Evolutionary conservation across 2,797 vertebrate species (phyloP).

Genomic region (Urosaurus nigricauda): DNA sequence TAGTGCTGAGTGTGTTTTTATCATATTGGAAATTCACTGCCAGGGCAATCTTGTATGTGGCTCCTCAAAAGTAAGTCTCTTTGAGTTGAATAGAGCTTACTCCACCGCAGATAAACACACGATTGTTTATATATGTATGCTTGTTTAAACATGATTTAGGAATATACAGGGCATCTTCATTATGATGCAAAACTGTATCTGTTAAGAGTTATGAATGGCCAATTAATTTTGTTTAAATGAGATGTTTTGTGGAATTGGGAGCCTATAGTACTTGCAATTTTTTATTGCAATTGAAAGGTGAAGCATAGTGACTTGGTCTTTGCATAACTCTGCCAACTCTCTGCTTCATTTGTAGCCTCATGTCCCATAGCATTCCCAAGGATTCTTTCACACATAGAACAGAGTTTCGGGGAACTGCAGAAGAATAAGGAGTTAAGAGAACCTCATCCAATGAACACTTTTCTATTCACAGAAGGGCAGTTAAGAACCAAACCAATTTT

Average conservation of each 20-base stretch:
- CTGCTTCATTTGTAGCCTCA: not conserved
- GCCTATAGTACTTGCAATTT: not conserved
- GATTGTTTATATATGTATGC: no score
- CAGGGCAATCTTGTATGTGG: not conserved
- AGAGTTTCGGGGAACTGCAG: not conserved
- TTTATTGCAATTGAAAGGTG: not conserved
- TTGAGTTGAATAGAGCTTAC: not conserved
- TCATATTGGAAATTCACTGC: not conserved
- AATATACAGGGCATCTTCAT: not conserved
- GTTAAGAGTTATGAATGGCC: no score
- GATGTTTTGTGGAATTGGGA: not conserved
- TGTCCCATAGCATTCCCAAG: not conserved
- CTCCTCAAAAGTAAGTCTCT: not conserved
- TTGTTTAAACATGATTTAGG: not conserved
- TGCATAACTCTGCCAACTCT: not conserved
- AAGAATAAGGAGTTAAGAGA: not conserved
- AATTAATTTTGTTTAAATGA: not conserved
- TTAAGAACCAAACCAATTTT: not conserved
- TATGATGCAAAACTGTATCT: conserved; percentile 9
- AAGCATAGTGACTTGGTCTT: not conserved
- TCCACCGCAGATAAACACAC: not conserved
- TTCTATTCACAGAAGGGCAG: not conserved
- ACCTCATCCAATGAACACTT: not conserved
- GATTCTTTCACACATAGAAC: not conserved
- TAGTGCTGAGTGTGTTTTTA: not conserved